A percentile compares a stretch with the other conserved stretches of the same genome.
Conservation (phyloP, 1,140 invertebrate species). For the Platyura marginata region DNA sequence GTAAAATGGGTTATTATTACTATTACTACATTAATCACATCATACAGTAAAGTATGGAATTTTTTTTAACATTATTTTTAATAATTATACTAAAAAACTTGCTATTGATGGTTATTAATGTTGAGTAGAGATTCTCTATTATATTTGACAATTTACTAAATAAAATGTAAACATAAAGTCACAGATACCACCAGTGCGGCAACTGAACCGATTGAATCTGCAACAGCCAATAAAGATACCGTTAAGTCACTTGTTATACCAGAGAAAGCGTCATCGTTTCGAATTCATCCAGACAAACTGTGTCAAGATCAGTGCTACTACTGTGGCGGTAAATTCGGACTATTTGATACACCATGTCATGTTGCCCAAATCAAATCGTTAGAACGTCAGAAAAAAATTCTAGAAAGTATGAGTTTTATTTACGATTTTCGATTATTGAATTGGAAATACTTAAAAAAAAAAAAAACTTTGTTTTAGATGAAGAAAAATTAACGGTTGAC, state of each 20-base stretch:
- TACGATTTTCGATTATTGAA: neutral
- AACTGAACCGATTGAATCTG: constrained; percentile 19
- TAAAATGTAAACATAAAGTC: too few relatives aligned
- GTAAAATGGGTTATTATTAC: too few relatives aligned
- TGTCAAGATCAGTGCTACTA: constrained; percentile 70
- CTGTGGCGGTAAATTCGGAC: constrained; percentile 67
- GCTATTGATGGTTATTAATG: too few relatives aligned
- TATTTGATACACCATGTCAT: constrained; percentile 68
- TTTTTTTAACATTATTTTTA: too few relatives aligned
- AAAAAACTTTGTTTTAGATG: constrained; percentile 15
- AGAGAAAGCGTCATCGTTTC: constrained; percentile 69
- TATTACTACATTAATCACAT: too few relatives aligned
- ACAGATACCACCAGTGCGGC: too few relatives aligned
- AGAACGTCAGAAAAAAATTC: constrained; percentile 56
- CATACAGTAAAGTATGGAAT: too few relatives aligned
- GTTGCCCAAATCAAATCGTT: constrained; percentile 64
- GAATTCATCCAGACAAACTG: constrained; percentile 57
- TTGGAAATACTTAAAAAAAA: too few relatives aligned
- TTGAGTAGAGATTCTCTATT: too few relatives aligned
- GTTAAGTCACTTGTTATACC: constrained; percentile 56
- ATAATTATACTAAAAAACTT: too few relatives aligned
- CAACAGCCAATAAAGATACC: constrained; percentile 34
- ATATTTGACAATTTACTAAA: too few relatives aligned
- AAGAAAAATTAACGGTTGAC: constrained; percentile 56
- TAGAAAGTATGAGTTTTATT: constrained; percentile 35